Evolutionary conservation across 2,113 vertebrate genomes (phyloP), one percentile per base, ranked within the genome.

Genomic region (Poeciliopsis prolifica): DNA sequence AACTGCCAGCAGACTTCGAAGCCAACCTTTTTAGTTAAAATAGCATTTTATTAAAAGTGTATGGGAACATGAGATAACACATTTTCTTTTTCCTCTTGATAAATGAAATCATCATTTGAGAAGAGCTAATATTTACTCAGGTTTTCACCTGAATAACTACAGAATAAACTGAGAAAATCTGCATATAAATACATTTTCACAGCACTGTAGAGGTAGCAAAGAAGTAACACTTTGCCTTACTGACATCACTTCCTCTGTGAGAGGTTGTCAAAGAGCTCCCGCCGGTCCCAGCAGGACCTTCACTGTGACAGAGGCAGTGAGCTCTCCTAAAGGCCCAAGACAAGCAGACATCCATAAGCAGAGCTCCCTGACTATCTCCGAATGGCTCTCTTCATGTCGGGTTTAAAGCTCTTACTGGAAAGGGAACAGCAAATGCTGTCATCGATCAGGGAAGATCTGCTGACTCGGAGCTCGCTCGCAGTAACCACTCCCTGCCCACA

Each of bases 391-490:
- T 87, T 89, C 80, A 14, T 70, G 73, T 80, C 85, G 83, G 87
- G 89, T 91, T 93, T 89, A 92, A 92, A 92, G 91, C 90, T 90
- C 85, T 94, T 95, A 94, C 94, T 93, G 94, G 93, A 94, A 94
- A 89, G 92, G 40, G 91, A 91, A 92, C 85, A 75, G 90, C 92
- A 93, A 92, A 93, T 86, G 85, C 87, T 93, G 91, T 84, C 88
- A 93, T 94, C 91, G 92, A 94, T 95, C 93, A 94, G 89, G 77
- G 84, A 86, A 92, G 87, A 93, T 93, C 83, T 94, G 93, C 94
- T 95, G 93, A 95, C 93, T 92, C 81, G 17, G 75, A 74, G 84
- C 88, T 91, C 10, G 35, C 35, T 37, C 91, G 91, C 90, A 87
- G 79, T 84, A 87, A 87, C 91, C 90, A 89, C 91, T 93, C 91